phyloP scores from a whole-genome alignment of 2,113 vertebrate genomes.

The Tyrannus savana region DNA sequence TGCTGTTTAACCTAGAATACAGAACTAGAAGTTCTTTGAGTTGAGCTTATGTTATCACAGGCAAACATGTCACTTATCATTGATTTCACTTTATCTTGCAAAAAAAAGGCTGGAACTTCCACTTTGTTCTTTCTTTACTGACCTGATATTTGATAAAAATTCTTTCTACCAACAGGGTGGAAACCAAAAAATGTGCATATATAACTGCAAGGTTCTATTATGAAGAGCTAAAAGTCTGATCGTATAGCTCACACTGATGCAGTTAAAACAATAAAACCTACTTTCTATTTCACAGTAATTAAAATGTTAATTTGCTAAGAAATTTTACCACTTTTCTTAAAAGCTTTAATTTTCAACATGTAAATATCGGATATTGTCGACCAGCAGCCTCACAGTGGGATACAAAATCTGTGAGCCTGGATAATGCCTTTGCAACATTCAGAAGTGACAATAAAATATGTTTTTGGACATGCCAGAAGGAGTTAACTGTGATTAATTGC shows the following conservation, averaged over 20 bases:
- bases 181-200: not conserved
- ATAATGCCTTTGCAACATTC: slow-evolving; percentile 60
- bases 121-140: not conserved
- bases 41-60: not conserved
- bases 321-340: slow-evolving; percentile 31
- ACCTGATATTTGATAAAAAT: not conserved
- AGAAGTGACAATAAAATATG: slow-evolving; percentile 22
- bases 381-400: slow-evolving; percentile 47
- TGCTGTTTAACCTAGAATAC: not conserved
- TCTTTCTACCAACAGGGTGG: not conserved
- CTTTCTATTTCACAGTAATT: slow-evolving; percentile 33
- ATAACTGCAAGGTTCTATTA: not conserved
- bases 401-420: slow-evolving; percentile 36
- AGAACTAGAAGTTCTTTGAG: not conserved
- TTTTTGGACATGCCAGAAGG: slow-evolving; percentile 30
- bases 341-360: slow-evolving; percentile 8
- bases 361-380: slow-evolving; percentile 41
- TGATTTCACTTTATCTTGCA: not conserved
- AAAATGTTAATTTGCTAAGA: slow-evolving; percentile 27
- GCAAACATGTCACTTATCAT: not conserved
- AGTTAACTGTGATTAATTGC: slow-evolving; percentile 64
- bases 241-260: not conserved
- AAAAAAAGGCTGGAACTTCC: not conserved
- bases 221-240: not conserved
- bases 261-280: not conserved